phyloP scores from a whole-genome alignment of 2,888 invertebrate genomes.

The Aethes cnicana region DNA sequence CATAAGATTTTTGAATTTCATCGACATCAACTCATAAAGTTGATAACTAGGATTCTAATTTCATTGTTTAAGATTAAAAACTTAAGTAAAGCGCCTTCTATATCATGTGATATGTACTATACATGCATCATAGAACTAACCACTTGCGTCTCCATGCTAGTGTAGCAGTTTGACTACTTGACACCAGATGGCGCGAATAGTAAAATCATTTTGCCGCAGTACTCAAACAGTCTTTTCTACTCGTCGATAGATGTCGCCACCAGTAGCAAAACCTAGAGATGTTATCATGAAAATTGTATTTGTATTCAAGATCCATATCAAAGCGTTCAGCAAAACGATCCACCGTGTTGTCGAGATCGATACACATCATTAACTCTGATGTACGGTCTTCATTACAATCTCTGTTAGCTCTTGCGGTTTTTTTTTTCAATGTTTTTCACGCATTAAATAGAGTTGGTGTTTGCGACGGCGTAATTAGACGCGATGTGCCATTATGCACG shows the following conservation, averaged over 20 bases:
- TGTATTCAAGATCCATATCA: constrained; percentile 43
- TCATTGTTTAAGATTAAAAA: too few relatives aligned
- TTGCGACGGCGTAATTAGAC: constrained; percentile 7
- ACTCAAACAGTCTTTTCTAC: constrained; percentile 31
- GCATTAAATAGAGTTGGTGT: constrained; percentile 18
- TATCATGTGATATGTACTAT: too few relatives aligned
- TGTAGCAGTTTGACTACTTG: constrained; percentile 13
- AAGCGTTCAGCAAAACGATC: constrained; percentile 45
- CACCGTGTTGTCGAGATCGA: constrained; percentile 40
- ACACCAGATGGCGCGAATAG: constrained; percentile 32
- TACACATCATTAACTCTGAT: constrained; percentile 56
- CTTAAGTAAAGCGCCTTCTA: constrained; percentile 7
- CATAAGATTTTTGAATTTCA: too few relatives aligned
- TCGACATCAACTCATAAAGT: too few relatives aligned
- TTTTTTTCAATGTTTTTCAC: constrained; percentile 38
- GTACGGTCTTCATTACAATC: constrained; percentile 53
- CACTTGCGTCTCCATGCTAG: too few relatives aligned
- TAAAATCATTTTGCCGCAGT: neutral
- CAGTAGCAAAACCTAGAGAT: constrained; percentile 30
- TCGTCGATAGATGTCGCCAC: constrained; percentile 44
- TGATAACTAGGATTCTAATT: too few relatives aligned
- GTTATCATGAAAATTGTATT: constrained; percentile 43
- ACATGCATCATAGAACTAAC: neutral
- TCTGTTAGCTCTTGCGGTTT: constrained; percentile 36
- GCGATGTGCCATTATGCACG: constrained; percentile 8